These are phyloP conservation scores for Drosophila ohnishii DNA, from an alignment of 1,140 invertebrate genomes.

Conservation along the genomic window DNA sequence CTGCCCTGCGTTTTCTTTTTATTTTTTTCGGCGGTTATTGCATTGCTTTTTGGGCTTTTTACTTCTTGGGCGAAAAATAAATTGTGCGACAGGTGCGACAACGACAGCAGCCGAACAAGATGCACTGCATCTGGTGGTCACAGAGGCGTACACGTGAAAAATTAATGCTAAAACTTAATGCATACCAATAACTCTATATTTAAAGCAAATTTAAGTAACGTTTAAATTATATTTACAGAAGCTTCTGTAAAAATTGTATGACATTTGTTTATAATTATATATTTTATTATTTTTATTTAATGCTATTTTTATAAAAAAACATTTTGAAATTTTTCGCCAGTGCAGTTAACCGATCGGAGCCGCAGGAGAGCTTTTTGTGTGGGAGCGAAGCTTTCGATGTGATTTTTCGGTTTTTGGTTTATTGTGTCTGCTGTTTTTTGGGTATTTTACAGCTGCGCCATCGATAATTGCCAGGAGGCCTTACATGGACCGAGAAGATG, in stretches of 20 bases:
- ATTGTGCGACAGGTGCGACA: slow-evolving; percentile 80
- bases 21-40: slow-evolving; percentile 59
- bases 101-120: slow-evolving; percentile 54
- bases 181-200: neutral
- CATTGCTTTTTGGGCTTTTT: slow-evolving; percentile 67
- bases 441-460: slow-evolving; percentile 69
- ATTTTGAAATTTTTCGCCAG: slow-evolving; percentile 2
- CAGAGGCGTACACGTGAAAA: slow-evolving; percentile 12
- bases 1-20: slow-evolving; percentile 22
- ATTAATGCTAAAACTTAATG: neutral
- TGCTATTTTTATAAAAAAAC: neutral
- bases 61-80: slow-evolving; percentile 76
- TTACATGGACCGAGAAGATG: slow-evolving; percentile 56
- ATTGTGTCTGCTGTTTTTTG: slow-evolving; percentile 25
- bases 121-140: slow-evolving; percentile 8
- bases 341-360: slow-evolving; percentile 3
- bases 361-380: slow-evolving; percentile 59
- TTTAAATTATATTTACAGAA: neutral
- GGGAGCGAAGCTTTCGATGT: slow-evolving; percentile 73
- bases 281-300: neutral
- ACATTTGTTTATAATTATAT: neutral
- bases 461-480: slow-evolving; percentile 63
- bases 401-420: slow-evolving; percentile 32
- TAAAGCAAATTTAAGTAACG: neutral
- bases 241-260: too few relatives aligned